Conservation (phyloP, 2,113 vertebrate species). For the Panthera uncia region DNA sequence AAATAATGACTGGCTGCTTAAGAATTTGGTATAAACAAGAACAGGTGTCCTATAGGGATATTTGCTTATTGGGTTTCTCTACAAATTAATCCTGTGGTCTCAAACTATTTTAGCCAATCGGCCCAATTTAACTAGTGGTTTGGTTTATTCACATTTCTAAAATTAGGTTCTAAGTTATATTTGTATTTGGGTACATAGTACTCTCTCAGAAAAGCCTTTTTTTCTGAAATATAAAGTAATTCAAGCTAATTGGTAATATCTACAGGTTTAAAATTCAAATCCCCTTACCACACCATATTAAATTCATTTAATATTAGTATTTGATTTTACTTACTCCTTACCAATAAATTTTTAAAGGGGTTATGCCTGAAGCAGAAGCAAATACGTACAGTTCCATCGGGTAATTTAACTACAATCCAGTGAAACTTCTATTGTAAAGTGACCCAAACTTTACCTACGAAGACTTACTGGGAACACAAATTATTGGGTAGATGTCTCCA, state of each 20-base stretch:
- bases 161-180: slow-evolving; percentile 9
- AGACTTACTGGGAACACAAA: background rate
- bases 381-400: background rate
- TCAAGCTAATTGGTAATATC: background rate
- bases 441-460: background rate
- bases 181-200: background rate
- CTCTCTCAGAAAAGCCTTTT: slow-evolving; percentile 2
- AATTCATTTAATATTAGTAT: slow-evolving; percentile 25
- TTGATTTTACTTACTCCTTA: background rate
- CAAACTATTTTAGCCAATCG: background rate
- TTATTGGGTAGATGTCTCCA: background rate
- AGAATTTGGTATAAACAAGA: background rate
- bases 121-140: background rate
- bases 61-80: background rate
- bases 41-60: background rate
- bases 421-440: background rate
- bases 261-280: slow-evolving; percentile 4
- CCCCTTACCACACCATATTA: background rate
- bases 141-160: slow-evolving; percentile 40
- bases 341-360: background rate
- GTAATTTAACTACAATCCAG: background rate
- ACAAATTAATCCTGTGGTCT: slow-evolving; percentile 34
- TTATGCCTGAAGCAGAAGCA: background rate
- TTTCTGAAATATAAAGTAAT: background rate
- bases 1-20: slow-evolving; percentile 41